Conservation (phyloP, 2,797 vertebrate genomes). For the Gastrophryne carolinensis region DNA sequence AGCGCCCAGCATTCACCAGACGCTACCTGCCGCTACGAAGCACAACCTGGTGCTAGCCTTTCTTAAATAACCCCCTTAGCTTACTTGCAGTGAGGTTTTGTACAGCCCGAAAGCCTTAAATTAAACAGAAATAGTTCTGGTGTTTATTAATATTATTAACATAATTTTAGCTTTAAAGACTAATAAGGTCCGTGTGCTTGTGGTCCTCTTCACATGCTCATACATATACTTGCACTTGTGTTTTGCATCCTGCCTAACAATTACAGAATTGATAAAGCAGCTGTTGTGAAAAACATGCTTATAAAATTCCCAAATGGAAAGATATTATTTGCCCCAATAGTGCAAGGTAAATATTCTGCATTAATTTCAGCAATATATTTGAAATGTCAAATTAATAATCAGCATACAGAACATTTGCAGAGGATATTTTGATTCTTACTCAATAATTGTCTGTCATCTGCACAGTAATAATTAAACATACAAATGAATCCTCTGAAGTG, state of each 20-base stretch:
- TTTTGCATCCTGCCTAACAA: background rate
- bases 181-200: no score
- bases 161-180: no score
- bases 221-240: no score
- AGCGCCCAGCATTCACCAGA: no score
- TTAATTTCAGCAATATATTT: constrained; percentile 56
- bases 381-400: constrained; percentile 59
- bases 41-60: no score
- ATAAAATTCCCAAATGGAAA: constrained; percentile 47
- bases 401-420: constrained; percentile 53
- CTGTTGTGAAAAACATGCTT: constrained; percentile 49
- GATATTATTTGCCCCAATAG: constrained; percentile 55
- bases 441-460: constrained; percentile 55
- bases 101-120: no score
- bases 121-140: no score
- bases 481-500: constrained; percentile 42
- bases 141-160: no score
- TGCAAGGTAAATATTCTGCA: constrained; percentile 46
- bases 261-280: constrained; percentile 14
- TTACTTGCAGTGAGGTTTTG: no score
- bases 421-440: constrained; percentile 52
- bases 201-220: no score
- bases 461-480: constrained; percentile 54
- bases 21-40: no score
- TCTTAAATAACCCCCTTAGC: no score